These are phyloP conservation scores for Microcebus lehilahytsara DNA, from an alignment of 2,113 vertebrate genomes.

Conservation along the genomic window DNA sequence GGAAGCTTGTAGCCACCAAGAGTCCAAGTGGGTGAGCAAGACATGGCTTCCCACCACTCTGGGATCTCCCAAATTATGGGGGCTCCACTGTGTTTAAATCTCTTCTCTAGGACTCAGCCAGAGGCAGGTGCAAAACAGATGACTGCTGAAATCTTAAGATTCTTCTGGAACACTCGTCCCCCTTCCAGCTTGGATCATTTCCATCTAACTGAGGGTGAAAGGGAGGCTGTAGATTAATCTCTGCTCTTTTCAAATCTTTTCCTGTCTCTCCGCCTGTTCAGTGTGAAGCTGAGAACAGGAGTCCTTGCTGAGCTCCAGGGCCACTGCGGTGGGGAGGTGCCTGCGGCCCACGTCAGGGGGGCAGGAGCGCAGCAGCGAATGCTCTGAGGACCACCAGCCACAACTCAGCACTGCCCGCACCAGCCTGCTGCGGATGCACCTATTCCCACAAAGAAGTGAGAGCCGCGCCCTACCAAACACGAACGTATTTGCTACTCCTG, in stretches of 20 bases:
- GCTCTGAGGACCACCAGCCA: background rate
- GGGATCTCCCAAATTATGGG: background rate
- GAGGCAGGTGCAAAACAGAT: background rate
- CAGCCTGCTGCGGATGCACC: background rate
- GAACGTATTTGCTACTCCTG: background rate
- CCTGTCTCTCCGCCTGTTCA: background rate
- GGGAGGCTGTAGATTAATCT: background rate
- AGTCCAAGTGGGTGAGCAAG: background rate
- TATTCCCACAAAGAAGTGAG: background rate
- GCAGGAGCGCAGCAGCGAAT: fast-evolving
- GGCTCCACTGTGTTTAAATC: background rate
- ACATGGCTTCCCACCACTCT: background rate
- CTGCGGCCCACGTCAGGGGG: background rate
- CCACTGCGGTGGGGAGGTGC: fast-evolving
- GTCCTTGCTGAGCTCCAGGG: background rate
- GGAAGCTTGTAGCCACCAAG: background rate
- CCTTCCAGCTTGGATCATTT: background rate
- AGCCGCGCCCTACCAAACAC: background rate
- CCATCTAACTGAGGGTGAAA: background rate
- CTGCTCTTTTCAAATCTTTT: background rate
- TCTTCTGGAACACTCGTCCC: background rate
- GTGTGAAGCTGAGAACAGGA: background rate
- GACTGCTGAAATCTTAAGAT: background rate
- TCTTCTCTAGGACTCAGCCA: background rate
- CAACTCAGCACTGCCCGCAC: background rate